These are phyloP conservation scores for Oxystoma pomonae DNA, from an alignment of 2,888 invertebrate species.

Conservation along the genomic window DNA sequence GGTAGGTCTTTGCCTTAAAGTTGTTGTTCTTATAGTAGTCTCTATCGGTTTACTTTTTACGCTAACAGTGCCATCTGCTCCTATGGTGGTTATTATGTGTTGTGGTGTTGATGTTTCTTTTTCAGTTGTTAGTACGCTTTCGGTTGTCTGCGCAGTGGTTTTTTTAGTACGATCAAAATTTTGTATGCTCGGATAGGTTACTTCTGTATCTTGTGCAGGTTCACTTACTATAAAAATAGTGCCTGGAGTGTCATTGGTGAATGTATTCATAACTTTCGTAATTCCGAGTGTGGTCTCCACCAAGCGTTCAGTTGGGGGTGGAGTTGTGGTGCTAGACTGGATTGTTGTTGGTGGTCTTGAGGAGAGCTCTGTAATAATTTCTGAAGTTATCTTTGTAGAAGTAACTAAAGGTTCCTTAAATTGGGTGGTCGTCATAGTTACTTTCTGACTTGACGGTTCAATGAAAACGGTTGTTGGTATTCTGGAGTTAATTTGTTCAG, in stretches of 20 bases:
- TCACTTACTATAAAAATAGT: slow-evolving; percentile 10
- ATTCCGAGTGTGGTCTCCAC: slow-evolving; percentile 9
- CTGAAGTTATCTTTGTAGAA: background rate
- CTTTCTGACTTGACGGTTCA: slow-evolving; percentile 16
- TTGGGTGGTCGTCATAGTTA: slow-evolving; percentile 7
- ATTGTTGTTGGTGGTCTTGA: slow-evolving; percentile 3
- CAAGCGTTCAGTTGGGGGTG: background rate
- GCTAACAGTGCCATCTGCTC: slow-evolving; percentile 19
- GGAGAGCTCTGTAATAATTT: background rate
- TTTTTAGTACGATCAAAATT: slow-evolving; percentile 5
- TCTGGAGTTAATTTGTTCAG: slow-evolving; percentile 2
- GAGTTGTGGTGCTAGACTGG: slow-evolving; percentile 1
- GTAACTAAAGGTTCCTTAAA: background rate
- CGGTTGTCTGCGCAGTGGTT: slow-evolving; percentile 13
- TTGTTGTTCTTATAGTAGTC: slow-evolving; percentile 14
- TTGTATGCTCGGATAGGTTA: background rate
- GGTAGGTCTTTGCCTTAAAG: slow-evolving; percentile 15
- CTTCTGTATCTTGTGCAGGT: slow-evolving; percentile 8
- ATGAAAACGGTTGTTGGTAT: background rate
- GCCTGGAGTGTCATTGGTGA: slow-evolving; percentile 11
- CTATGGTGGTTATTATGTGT: slow-evolving; percentile 17
- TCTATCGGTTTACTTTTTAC: slow-evolving; percentile 21
- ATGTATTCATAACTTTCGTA: slow-evolving; percentile 10
- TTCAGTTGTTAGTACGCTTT: slow-evolving; percentile 1
- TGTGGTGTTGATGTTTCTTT: slow-evolving; percentile 8